A percentile compares a stretch with the other conserved stretches of the same genome.
These are phyloP conservation scores for Mythimna lalbum DNA, from an alignment of 2,888 invertebrate genomes.

Conservation along the genomic window DNA sequence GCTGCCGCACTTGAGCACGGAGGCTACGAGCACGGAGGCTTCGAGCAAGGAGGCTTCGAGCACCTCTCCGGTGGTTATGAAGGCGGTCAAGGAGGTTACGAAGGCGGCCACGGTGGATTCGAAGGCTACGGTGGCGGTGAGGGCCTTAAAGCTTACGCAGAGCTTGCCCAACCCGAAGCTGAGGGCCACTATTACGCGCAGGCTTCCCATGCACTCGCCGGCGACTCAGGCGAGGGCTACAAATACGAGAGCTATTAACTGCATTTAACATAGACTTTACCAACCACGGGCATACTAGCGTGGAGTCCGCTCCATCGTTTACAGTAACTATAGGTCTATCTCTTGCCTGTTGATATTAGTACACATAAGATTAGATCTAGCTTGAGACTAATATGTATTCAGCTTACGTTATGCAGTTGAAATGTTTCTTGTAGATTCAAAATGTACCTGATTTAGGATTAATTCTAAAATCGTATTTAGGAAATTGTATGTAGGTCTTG, in stretches of 20 bases:
- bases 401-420: slow-evolving; percentile 72
- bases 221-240: slow-evolving; percentile 82
- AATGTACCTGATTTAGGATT: slow-evolving; percentile 87
- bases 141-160: slow-evolving; percentile 82
- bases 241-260: slow-evolving; percentile 84
- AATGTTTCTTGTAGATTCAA: slow-evolving; percentile 67
- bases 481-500: slow-evolving; percentile 67
- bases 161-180: slow-evolving; percentile 75
- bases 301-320: slow-evolving; percentile 71
- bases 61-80: slow-evolving; percentile 65
- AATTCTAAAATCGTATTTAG: slow-evolving; percentile 73
- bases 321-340: slow-evolving; percentile 74
- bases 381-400: slow-evolving; percentile 68
- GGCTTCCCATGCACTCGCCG: slow-evolving; percentile 76
- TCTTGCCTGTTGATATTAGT: slow-evolving; percentile 82
- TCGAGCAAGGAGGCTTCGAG: slow-evolving; percentile 69
- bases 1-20: slow-evolving; percentile 75
- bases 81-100: slow-evolving; percentile 57
- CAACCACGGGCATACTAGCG: slow-evolving; percentile 69
- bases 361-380: slow-evolving; percentile 66
- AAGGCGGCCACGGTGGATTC: slow-evolving; percentile 66
- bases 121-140: slow-evolving; percentile 82
- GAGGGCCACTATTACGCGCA: slow-evolving; percentile 80
- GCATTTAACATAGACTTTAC: slow-evolving; percentile 67
- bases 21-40: slow-evolving; percentile 68